phyloP scores from a whole-genome alignment of 2,888 invertebrate genomes.

The Leptopilina syphax region DNA sequence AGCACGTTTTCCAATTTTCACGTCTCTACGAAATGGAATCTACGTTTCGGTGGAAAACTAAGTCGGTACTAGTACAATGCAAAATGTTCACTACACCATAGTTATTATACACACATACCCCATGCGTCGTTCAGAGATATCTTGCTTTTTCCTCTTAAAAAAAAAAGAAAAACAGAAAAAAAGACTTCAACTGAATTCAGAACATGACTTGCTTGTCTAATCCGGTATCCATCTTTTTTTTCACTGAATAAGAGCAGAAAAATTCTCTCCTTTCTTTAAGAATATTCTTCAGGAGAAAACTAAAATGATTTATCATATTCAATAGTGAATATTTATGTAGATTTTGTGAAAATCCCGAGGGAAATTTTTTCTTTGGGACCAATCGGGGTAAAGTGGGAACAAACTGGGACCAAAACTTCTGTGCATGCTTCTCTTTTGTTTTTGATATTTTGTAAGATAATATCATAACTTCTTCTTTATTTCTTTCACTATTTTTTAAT shows the following conservation, averaged over 20 bases:
- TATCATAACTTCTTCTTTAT: too few species aligned
- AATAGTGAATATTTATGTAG: too few species aligned
- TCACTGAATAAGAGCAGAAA: background rate
- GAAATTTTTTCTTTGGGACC: too few species aligned
- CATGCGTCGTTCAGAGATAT: constrained; percentile 7
- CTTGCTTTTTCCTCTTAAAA: constrained; percentile 17
- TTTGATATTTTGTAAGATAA: too few species aligned
- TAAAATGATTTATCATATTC: too few species aligned
- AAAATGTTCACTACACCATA: constrained; percentile 50
- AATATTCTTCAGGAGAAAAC: too few species aligned
- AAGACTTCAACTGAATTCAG: constrained; percentile 25
- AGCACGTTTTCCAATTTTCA: constrained; percentile 59
- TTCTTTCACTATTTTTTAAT: too few species aligned
- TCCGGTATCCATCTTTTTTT: constrained; percentile 13
- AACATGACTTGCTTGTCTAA: constrained; percentile 31
- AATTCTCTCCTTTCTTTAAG: background rate
- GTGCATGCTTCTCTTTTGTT: too few species aligned
- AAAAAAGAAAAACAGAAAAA: background rate
- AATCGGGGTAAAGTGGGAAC: too few species aligned
- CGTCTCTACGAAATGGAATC: constrained; percentile 58
- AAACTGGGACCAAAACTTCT: too few species aligned
- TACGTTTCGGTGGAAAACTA: constrained; percentile 55
- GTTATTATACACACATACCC: background rate
- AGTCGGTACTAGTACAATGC: constrained; percentile 52
- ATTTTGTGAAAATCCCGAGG: too few species aligned